Evolutionary conservation across 1,140 invertebrate species (phyloP), one percentile per base, ranked within the genome.

Genomic region (Cherax quadricarinatus): DNA sequence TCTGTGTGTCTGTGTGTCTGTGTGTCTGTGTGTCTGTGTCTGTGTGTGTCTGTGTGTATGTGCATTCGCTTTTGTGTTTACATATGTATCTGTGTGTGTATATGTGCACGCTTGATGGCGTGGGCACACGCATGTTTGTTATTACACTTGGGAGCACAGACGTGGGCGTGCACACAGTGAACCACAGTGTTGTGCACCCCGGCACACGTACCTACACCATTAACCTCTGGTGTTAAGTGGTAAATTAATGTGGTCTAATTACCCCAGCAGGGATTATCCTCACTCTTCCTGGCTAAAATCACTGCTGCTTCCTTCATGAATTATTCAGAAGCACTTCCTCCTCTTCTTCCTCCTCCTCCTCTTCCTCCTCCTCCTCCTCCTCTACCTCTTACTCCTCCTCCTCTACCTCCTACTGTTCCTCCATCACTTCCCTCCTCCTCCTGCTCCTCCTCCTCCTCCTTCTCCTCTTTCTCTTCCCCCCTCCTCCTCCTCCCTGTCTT

Each of bases 181-280:
- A 57, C 12, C 53, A 7, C 1, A 57, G 53, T 0, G 24, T 88
- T 30, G 79, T 51, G 5, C 6, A n/a, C 21, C 79, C 78, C 10
- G 18, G 18, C 14, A 9, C 4, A 49, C 48, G 14, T n/a, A 4
- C 48, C 1, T 53, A 49, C 51, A 9, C 48, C 24, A 41, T 41
- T 48, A 14, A 24, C 6, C n/a, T 3, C 80, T 30, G 14, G 49
- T 60, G 53, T 48, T 53, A 83, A 60, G 57, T 24, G 21, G 81
- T 62, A 62, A 62, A 62, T 83, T 83, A 83, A 83, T 83, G 24
- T 24, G 21, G 4, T 18, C 53, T 83, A 62, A 83, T 83, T 83
- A 83, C 14, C n/a, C 81, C 24, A 4, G 18, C 51, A 62, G 24
- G 81, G 81, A 83, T 83, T 57, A 83, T 83, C 81, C 81, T 49